A percentile compares a stretch with the other conserved stretches of the same genome.
These are phyloP conservation scores for Drosophila subsilvestris DNA, from an alignment of 2,888 invertebrate genomes.

Conservation along the genomic window DNA sequence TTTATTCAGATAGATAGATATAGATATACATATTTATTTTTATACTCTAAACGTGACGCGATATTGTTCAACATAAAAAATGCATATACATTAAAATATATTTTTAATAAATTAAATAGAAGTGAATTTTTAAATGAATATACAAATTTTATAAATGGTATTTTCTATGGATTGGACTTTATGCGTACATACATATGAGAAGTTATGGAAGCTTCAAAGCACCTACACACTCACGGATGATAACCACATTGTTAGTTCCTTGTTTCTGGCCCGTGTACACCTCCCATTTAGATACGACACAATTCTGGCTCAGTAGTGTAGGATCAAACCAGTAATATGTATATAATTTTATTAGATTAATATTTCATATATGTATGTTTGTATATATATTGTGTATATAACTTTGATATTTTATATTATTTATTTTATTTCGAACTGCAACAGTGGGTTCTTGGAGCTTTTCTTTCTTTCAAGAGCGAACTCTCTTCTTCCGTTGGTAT, in stretches of 20 bases:
- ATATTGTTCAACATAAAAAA: conserved; percentile 32
- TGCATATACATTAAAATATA: conserved; percentile 28
- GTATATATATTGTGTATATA: conserved; percentile 58
- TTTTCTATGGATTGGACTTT: no score
- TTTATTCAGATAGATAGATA: conserved; percentile 35
- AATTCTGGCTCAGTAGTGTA: conserved; percentile 39
- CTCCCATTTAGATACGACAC: conserved; percentile 23
- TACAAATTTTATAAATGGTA: no score
- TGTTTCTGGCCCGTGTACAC: background rate
- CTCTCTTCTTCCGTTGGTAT: conserved; percentile 27
- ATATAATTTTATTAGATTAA: conserved; percentile 53
- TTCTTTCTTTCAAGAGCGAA: conserved; percentile 5
- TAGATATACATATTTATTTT: conserved; percentile 23
- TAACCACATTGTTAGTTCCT: background rate
- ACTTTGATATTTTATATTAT: conserved; percentile 47
- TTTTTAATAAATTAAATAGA: background rate
- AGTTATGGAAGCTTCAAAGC: no score
- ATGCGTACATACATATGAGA: no score
- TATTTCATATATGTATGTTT: conserved; percentile 32
- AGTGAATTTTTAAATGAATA: background rate
- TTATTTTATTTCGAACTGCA: conserved; percentile 43
- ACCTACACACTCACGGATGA: background rate
- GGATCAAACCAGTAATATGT: conserved; percentile 74
- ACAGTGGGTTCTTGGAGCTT: conserved; percentile 33
- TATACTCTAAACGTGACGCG: conserved; percentile 11